phyloP scores from a whole-genome alignment of 2,113 vertebrate species.

The Amazona vittata region DNA sequence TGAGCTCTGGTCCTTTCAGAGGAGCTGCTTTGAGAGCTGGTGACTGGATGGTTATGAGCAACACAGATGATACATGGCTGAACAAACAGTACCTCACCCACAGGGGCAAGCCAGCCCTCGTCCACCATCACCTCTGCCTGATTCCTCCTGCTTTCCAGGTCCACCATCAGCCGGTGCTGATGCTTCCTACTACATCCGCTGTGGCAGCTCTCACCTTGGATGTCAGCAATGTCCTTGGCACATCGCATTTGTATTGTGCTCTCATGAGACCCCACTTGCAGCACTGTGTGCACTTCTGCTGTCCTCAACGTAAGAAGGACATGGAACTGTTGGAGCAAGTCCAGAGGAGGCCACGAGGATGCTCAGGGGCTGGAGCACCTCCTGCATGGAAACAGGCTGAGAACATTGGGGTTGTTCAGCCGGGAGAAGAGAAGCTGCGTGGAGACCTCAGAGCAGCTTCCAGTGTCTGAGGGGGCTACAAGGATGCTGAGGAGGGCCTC shows the following conservation, averaged over 20 bases:
- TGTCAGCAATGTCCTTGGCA: not conserved
- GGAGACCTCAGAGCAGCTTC: no score
- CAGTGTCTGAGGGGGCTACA: no score
- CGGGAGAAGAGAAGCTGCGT: not conserved
- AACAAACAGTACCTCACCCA: not conserved
- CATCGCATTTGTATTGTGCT: not conserved
- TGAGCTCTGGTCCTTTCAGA: not conserved
- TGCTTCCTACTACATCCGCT: not conserved
- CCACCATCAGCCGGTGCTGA: not conserved
- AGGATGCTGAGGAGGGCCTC: no score
- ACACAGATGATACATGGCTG: not conserved
- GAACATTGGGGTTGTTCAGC: not conserved
- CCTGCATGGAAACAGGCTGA: not conserved
- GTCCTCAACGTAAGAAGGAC: not conserved
- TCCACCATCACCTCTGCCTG: not conserved
- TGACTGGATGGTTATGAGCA: not conserved
- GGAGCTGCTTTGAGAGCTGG: not conserved
- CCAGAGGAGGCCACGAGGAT: not conserved
- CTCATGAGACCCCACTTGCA: not conserved
- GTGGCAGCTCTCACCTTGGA: not conserved
- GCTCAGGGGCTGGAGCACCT: not conserved
- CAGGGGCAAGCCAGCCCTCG: not conserved
- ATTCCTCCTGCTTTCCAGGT: not conserved
- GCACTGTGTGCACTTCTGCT: not conserved
- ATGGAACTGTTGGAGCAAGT: not conserved